These are phyloP conservation scores for Drosophila anomelani DNA, from an alignment of 2,888 invertebrate genomes.

Conservation along the genomic window DNA sequence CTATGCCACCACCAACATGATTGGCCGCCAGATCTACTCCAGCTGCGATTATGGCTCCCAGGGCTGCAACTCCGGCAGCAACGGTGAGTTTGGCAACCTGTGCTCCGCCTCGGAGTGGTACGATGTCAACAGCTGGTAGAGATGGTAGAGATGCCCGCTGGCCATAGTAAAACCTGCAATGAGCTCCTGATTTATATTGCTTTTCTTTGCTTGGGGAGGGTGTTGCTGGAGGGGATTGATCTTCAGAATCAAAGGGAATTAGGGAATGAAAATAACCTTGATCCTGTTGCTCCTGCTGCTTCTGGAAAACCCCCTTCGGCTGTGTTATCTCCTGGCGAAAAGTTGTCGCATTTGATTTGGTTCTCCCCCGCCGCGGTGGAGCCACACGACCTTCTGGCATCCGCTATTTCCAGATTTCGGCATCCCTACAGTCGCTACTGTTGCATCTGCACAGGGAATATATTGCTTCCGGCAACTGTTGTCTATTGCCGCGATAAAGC, in stretches of 20 bases:
- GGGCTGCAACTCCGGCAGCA: slow-evolving; percentile 42
- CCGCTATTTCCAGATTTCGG: slow-evolving; percentile 7
- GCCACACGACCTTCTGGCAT: slow-evolving; percentile 6
- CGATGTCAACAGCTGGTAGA: slow-evolving; percentile 44
- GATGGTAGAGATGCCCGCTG: background rate
- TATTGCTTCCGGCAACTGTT: slow-evolving; percentile 61
- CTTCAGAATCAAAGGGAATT: no score
- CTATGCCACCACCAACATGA: slow-evolving; percentile 55
- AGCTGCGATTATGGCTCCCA: slow-evolving; percentile 38
- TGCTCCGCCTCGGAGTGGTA: slow-evolving; percentile 45
- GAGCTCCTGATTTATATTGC: background rate
- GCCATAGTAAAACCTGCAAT: background rate
- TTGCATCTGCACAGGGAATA: slow-evolving; percentile 23
- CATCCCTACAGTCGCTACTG: slow-evolving; percentile 7
- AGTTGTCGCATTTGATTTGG: slow-evolving; percentile 43
- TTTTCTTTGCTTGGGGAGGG: background rate
- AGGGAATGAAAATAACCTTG: no score
- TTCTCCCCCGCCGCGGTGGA: background rate
- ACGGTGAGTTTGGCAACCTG: slow-evolving; percentile 32
- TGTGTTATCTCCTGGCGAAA: slow-evolving; percentile 13
- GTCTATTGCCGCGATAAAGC: slow-evolving; percentile 46
- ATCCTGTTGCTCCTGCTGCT: no score
- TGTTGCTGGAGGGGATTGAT: background rate
- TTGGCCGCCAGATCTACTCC: slow-evolving; percentile 45
- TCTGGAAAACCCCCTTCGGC: slow-evolving; percentile 3